A percentile compares a stretch with the other conserved stretches of the same genome.
Conservation (phyloP, 2,797 vertebrate species). For the Rhabdomys pumilio region DNA sequence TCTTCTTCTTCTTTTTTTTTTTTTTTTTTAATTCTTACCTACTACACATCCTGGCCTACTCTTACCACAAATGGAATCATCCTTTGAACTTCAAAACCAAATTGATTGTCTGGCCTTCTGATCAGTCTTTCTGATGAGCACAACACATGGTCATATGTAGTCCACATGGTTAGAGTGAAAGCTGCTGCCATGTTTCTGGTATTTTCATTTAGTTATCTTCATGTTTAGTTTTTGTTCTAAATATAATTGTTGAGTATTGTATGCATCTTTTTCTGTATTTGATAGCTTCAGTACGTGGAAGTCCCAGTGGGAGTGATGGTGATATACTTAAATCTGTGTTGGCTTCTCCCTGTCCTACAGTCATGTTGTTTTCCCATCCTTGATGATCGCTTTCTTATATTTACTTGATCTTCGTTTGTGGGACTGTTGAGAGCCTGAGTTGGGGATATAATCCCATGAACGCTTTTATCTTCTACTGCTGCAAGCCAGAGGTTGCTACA, state of each 20-base stretch:
- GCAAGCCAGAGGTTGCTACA: not conserved
- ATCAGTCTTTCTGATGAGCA: not conserved
- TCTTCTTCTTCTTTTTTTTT: constrained; percentile 21
- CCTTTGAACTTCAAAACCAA: constrained; percentile 32
- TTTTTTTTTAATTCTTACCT: constrained; percentile 24
- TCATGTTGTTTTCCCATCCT: not conserved
- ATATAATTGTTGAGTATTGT: constrained; percentile 26
- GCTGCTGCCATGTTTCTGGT: constrained; percentile 27
- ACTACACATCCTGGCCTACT: not conserved
- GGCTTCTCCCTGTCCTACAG: not conserved
- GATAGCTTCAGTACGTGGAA: not conserved
- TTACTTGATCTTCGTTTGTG: constrained; percentile 30
- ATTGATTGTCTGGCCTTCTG: not conserved
- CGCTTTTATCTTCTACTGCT: constrained; percentile 29
- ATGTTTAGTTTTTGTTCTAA: constrained; percentile 36
- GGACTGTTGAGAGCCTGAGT: not conserved
- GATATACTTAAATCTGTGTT: not conserved
- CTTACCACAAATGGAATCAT: not conserved
- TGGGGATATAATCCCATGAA: not conserved
- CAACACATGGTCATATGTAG: not conserved
- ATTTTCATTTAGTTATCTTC: constrained; percentile 34
- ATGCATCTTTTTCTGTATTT: constrained; percentile 35
- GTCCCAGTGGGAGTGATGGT: not conserved
- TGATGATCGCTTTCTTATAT: not conserved
- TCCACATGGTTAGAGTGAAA: not conserved